Base-by-base conservation (phyloP, 2,113 vertebrate species). In the Melanostigma gelatinosum region DNA sequence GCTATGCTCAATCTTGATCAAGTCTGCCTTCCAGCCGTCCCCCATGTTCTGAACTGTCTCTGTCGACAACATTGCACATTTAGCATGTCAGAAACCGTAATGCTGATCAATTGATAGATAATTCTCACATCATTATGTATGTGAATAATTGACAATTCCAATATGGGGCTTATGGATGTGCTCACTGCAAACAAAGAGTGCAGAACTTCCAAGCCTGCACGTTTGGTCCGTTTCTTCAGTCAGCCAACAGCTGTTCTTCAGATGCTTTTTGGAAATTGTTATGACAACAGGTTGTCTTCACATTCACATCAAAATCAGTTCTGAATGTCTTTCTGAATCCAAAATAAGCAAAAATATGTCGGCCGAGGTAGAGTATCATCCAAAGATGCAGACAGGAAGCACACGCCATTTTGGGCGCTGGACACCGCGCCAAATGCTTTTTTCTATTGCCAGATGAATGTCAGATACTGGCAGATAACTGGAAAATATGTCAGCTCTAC, bases 391-490 rank as follows among this genome's bases (percentile, higher is more conserved):
- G 91, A 90, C 87, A 88, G 91, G 90, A 94, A 91, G 83, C 85
- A 29, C 80, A 75, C 69, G 74, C 79, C 72, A 79, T 83, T 90
- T 82, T 34, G 87, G 79, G 79, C 80, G 87, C 63, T n/a, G 57
- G 66, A 71, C 57, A 13, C 88, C 27, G 74, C 88, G 91, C 93
- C 93, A 94, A 95, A 88, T 86, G 83, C 54, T 76, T 91, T 92
- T 87, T 85, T 90, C 84, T 89, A 22, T 81, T 92, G 91, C 92
- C 93, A 95, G 92, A 93, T 90, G 93, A 89, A 91, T 94, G 94
- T 94, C 92, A 94, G 87, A 93, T 92, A 91, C 91, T 95, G 95
- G 94, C 94, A 94, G 92, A 92, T 93, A 94, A 93, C 85, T 91
- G 85, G 72, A 81, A 94, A 94, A 94, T 93, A 94, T 94, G 93